Evolutionary conservation across 2,797 vertebrate species (phyloP).

Genomic region (Oreochromis mossambicus): DNA sequence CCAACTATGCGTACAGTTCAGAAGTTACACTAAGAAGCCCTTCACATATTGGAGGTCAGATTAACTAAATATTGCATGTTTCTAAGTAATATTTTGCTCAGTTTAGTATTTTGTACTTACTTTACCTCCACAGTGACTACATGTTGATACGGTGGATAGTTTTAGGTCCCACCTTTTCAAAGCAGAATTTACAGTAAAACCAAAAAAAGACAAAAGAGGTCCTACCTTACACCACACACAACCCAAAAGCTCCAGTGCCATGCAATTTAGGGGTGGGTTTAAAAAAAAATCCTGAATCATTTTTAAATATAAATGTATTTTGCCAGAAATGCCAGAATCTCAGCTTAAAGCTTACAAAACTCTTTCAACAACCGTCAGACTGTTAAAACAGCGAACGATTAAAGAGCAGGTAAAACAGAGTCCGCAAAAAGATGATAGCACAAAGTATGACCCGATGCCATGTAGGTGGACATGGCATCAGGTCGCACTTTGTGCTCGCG

Average conservation of each 20-base stretch:
- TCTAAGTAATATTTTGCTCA: background rate
- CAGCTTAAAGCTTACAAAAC: background rate
- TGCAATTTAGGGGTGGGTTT: background rate
- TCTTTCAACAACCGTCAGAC: rapidly evolving
- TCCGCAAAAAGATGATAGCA: too few species aligned
- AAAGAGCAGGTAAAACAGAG: background rate
- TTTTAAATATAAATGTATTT: background rate
- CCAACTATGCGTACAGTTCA: background rate
- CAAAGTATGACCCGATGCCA: background rate
- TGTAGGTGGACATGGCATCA: background rate
- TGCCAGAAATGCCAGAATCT: background rate
- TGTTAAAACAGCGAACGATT: background rate
- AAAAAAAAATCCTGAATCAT: background rate
- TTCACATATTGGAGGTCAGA: background rate
- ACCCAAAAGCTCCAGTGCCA: background rate
- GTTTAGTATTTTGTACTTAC: background rate
- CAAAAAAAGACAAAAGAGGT: background rate
- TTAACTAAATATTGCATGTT: background rate
- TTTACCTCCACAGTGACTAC: background rate
- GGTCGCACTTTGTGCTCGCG: background rate
- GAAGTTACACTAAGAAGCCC: background rate
- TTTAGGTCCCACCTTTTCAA: background rate
- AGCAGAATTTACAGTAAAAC: background rate
- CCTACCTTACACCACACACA: background rate
- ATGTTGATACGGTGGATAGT: background rate